phyloP scores from a whole-genome alignment of 2,888 invertebrate species.

The Cheilosia scutellata region DNA sequence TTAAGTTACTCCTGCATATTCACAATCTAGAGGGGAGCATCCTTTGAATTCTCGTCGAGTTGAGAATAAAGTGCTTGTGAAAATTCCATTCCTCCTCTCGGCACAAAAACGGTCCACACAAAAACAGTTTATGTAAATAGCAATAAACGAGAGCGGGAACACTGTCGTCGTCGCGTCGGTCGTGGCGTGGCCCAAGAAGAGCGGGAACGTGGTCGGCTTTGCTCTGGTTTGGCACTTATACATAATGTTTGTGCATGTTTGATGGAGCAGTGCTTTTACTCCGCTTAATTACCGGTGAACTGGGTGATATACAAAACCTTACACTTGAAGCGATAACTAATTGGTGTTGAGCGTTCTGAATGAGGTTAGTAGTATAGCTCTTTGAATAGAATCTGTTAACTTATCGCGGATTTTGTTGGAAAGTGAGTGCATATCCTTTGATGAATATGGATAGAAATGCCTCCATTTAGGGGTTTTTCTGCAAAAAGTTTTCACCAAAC shows the following conservation, averaged over 20 bases:
- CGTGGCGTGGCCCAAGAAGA: slow-evolving; percentile 16
- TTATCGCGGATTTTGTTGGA: slow-evolving; percentile 20
- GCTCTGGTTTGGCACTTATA: not conserved
- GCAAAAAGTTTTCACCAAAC: no score
- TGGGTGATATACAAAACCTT: slow-evolving; percentile 51
- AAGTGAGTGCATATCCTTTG: slow-evolving; percentile 11
- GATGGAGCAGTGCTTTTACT: slow-evolving; percentile 54
- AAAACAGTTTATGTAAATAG: slow-evolving; percentile 73
- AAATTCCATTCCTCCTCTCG: slow-evolving; percentile 17
- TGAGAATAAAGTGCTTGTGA: slow-evolving; percentile 19
- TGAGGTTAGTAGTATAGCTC: slow-evolving; percentile 8
- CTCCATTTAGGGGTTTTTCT: no score
- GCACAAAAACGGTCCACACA: slow-evolving; percentile 42
- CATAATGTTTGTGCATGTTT: slow-evolving; percentile 34
- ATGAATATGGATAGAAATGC: not conserved
- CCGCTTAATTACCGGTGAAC: slow-evolving; percentile 69
- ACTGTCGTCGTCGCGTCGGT: slow-evolving; percentile 20
- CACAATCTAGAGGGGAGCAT: slow-evolving; percentile 35
- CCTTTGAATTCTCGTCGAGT: slow-evolving; percentile 59
- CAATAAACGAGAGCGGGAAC: slow-evolving; percentile 62
- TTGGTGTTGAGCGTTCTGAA: slow-evolving; percentile 59
- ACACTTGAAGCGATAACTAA: slow-evolving; percentile 62
- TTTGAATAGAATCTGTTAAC: slow-evolving; percentile 16
- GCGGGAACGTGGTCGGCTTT: not conserved
- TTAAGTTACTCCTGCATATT: slow-evolving; percentile 70